A percentile compares a stretch with the other conserved stretches of the same genome.
Conservation (phyloP, 2,113 vertebrate genomes). For the Euleptes europaea region DNA sequence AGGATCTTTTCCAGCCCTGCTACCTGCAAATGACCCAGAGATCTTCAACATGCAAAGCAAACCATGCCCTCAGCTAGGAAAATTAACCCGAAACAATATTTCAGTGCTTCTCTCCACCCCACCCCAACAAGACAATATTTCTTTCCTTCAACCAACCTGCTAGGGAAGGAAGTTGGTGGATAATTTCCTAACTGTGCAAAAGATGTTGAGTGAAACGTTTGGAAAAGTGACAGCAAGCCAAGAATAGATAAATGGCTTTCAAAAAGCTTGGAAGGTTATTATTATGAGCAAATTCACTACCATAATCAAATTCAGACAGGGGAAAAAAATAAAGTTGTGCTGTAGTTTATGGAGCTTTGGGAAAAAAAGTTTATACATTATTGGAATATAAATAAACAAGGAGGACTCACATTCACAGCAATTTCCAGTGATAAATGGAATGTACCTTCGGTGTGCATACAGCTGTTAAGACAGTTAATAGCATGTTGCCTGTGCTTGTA, state of each 20-base stretch:
- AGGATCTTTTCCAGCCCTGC: neutral
- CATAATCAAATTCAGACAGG: neutral
- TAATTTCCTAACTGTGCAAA: too few species aligned
- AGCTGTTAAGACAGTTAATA: neutral
- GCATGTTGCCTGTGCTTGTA: neutral
- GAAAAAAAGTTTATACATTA: neutral
- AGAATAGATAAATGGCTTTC: neutral
- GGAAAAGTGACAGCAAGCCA: neutral
- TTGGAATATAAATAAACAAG: neutral
- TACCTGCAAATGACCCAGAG: neutral
- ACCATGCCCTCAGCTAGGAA: too few species aligned
- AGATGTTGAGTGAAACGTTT: neutral
- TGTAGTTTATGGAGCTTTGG: neutral
- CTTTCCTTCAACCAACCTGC: neutral
- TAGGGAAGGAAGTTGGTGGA: neutral
- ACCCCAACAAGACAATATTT: neutral
- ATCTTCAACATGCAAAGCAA: too few species aligned
- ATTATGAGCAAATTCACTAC: neutral
- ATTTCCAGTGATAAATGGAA: neutral
- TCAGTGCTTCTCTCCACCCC: too few species aligned
- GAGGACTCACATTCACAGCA: neutral
- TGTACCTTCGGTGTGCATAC: neutral
- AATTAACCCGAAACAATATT: too few species aligned
- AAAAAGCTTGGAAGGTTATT: neutral
- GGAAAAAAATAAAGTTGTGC: neutral